These are phyloP conservation scores for Tenualosa thibaudeaui DNA, from an alignment of 2,797 vertebrate genomes.

Conservation along the genomic window DNA sequence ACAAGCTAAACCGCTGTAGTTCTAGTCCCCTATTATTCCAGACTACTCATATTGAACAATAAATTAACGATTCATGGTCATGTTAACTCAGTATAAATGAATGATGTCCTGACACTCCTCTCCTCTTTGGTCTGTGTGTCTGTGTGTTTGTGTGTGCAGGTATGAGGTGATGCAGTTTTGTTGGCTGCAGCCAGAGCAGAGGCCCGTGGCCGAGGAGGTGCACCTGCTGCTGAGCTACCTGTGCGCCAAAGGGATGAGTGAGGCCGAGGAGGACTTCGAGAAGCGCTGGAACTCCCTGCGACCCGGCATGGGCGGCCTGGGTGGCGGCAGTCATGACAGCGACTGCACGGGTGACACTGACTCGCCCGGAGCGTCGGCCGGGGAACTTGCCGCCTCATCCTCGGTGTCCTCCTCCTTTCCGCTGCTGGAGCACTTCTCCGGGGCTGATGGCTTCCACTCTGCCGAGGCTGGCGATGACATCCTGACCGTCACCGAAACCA, in stretches of 20 bases:
- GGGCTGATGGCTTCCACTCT: constrained; percentile 80
- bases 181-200: constrained; percentile 95
- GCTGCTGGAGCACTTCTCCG: constrained; percentile 87
- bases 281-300: constrained; percentile 92
- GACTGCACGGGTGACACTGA: background rate
- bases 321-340: constrained; percentile 54
- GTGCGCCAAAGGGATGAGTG: constrained; percentile 87
- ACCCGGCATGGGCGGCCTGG: constrained; percentile 74
- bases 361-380: constrained; percentile 65
- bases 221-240: constrained; percentile 92
- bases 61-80: background rate
- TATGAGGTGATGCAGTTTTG: constrained; percentile 99
- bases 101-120: background rate
- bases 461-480: constrained; percentile 88
- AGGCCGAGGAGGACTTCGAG: constrained; percentile 91
- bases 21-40: background rate
- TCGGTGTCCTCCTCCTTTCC: constrained; percentile 84
- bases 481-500: constrained; percentile 94
- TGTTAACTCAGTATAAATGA: too few relatives aligned
- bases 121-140: background rate
- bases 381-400: constrained; percentile 72
- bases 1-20: background rate
- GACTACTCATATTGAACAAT: background rate
- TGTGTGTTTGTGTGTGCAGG: constrained; percentile 69
- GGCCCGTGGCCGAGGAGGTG: constrained; percentile 91